Percentiles rank a stretch among this genome's conserved stretches.
These are phyloP conservation scores for Deroplatys truncata DNA, from an alignment of 2,888 invertebrate genomes.

Conservation along the genomic window DNA sequence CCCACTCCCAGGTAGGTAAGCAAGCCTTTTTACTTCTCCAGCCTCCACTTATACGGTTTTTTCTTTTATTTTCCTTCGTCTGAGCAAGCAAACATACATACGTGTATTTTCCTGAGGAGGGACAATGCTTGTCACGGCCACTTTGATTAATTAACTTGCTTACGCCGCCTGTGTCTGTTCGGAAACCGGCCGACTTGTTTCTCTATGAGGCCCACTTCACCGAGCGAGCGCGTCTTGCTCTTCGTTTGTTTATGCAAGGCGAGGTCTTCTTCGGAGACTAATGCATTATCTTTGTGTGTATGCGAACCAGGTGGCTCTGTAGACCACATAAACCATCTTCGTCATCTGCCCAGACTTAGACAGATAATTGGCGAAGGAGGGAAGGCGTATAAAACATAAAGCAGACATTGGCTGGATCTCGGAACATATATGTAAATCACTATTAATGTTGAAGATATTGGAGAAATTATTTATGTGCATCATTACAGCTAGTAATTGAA, in stretches of 20 bases:
- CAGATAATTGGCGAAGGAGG: background rate
- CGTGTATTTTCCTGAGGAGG: background rate
- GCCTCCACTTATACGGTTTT: background rate
- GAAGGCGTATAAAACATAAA: background rate
- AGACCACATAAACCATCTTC: background rate
- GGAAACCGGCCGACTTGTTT: background rate
- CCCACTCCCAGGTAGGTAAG: background rate
- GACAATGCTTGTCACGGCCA: slow-evolving; percentile 15
- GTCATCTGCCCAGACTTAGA: background rate
- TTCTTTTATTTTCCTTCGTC: background rate
- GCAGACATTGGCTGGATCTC: background rate
- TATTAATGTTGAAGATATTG: background rate
- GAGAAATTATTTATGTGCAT: background rate
- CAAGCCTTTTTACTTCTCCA: background rate
- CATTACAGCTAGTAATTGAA: background rate
- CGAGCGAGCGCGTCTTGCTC: background rate
- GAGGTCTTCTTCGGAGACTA: background rate
- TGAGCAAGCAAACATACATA: background rate
- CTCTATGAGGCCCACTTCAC: background rate
- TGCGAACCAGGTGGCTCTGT: background rate
- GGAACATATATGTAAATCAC: background rate
- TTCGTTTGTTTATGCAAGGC: background rate
- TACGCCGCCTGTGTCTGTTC: background rate
- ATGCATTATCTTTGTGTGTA: background rate
- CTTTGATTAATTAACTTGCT: slow-evolving; percentile 15